Base-by-base conservation (phyloP, 1,140 invertebrate species). In the Helicoverpa zea region DNA sequence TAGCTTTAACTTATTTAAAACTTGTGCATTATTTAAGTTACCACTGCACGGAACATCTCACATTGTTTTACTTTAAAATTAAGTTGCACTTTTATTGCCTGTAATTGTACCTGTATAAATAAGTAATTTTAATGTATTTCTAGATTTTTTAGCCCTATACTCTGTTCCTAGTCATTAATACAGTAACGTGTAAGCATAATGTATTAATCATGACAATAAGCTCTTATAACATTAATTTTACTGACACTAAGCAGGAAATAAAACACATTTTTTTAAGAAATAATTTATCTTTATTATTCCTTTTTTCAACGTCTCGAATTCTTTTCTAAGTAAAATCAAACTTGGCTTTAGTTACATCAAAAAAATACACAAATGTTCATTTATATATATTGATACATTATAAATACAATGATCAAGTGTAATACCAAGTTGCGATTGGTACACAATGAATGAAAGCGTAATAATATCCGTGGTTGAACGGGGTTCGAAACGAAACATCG, bases 261-360 rank as follows among this genome's bases (percentile, higher is more conserved):
- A 94, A 93, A 94, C 90, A 86, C 90, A 87, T 88, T 88, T 59
- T 23, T 73, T 86, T 92, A 94, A 93, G 92, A 94, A 94, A 94
- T 94, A 94, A 94, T 94, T 94, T 94, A 94, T 93, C 89, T 94
- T 94, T 94, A 92, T 92, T 93, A 91, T 91, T 92, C 90, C 89
- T 91, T 93, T 94, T 92, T 88, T 79, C 30, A 92, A 94, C 87
- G 87, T 93, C 92, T 93, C 88, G 87, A 93, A 94, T 92, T 94
- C 89, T 93, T 93, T 91, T 90, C 92, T 94, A 94, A 92, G 89
- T 92, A 91, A 88, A 94, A 93, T 92, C 91, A 92, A 94, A 94
- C 89, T 93, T 94, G 86, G 90, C 90, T 93, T 94, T 92, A 94
- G 89, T 93, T 93, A 93, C 92, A 94, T 91, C 89, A 91, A 94